phyloP scores from a whole-genome alignment of 1,140 invertebrate species.

The Portunus trituberculatus region DNA sequence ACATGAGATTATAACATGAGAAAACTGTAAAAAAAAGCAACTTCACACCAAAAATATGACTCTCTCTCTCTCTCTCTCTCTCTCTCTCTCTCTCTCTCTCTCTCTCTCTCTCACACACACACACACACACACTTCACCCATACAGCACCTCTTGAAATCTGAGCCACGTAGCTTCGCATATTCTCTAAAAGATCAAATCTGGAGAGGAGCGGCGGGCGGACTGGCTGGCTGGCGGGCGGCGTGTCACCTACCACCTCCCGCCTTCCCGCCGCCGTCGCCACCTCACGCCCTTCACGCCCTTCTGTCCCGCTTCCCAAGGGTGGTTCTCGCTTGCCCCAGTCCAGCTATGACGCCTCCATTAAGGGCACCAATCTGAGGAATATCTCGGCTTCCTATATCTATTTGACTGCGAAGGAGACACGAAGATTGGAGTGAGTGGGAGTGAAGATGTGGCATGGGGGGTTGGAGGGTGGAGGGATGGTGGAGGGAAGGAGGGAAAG shows the following conservation, averaged over 20 bases:
- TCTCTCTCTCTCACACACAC: background rate
- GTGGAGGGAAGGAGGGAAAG: conserved; percentile 7
- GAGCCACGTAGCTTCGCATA: background rate
- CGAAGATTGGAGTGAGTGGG: background rate
- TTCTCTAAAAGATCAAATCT: background rate
- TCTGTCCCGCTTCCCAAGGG: background rate
- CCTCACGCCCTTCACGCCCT: background rate
- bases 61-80: too few relatives aligned
- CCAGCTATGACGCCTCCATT: background rate
- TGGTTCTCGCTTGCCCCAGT: background rate
- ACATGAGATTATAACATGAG: too few relatives aligned
- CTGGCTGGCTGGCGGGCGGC: background rate
- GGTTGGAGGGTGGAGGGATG: too few relatives aligned
- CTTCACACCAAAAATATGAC: too few relatives aligned
- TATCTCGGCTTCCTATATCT: conserved; percentile 61
- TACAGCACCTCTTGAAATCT: background rate
- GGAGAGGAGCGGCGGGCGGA: background rate
- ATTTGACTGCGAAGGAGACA: conserved; percentile 44
- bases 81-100: conserved; percentile 16
- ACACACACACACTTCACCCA: background rate
- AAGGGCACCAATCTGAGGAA: conserved; percentile 58
- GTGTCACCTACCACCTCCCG: background rate
- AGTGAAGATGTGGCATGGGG: background rate
- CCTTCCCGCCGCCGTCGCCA: background rate
- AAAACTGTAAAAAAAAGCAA: too few relatives aligned